Base-by-base conservation (phyloP, 2,113 vertebrate genomes). In the Tyrannus savana region DNA sequence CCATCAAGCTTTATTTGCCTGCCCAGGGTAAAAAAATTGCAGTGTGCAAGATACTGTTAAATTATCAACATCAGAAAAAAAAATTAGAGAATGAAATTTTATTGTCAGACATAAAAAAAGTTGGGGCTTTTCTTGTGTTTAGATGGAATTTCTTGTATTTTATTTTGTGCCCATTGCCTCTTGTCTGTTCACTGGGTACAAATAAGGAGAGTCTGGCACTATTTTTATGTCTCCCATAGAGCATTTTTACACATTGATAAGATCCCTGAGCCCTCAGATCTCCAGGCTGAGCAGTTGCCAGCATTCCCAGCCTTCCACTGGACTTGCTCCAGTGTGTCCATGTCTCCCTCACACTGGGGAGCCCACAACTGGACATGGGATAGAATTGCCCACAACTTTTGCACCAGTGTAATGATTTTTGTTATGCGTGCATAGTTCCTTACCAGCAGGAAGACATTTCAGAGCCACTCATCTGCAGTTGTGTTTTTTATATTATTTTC, bases 111-210 rank as follows among this genome's bases (percentile, higher is more conserved):
- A 67, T 64, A 5, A 73, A 86, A 22, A 22, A 55, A 14, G 17
- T 3, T 37, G 4, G 2, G 1, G 0, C 0, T 13, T 69, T 82
- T 69, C 18, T 62, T 19, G 1, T 7, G 10, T 55, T 56, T 56
- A 30, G 22, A 42, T 58, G 30, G 31, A 30, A 63, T 67, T 81
- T 58, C 10, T 35, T 24, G 24, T 41, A 1, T n/a, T 87, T 60
- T 71, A 37, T 8, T 58, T 56, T 60, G 60, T 72, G 47, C 47
- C 39, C 8, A 0, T 19, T 24, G 22, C 22, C 30, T 81, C 12
- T 73, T 46, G 6, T 7, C 14, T 91, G 22, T 63, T 78, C 27
- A 1, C 28, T 63, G 73, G 39, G 9, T 27, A 10, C 14, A 46
- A 2, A 12, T 1, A 2, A 35, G 81, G 42, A 56, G 59, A 42